Conservation (phyloP, 2,888 invertebrate species). For the Diploptera punctata region DNA sequence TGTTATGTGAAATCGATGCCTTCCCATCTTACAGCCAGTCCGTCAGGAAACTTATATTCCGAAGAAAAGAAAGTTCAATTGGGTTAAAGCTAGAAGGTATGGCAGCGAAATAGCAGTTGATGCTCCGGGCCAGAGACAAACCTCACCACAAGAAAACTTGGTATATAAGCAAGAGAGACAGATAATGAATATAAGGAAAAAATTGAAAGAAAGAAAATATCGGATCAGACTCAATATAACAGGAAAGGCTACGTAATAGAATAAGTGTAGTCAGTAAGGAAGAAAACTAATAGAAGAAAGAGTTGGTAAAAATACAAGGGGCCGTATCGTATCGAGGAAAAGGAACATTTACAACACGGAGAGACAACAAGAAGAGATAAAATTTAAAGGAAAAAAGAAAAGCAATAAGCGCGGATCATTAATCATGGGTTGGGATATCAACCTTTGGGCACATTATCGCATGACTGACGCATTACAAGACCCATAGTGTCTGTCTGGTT, state of each 20-base stretch:
- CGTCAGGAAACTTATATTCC: background rate
- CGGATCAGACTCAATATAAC: constrained; percentile 3
- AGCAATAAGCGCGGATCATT: too few relatives aligned
- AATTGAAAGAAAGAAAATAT: background rate
- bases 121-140: background rate
- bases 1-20: constrained; percentile 8
- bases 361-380: too few relatives aligned
- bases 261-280: background rate
- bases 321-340: too few relatives aligned
- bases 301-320: background rate
- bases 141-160: background rate
- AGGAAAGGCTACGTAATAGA: background rate
- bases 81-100: background rate
- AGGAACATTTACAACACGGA: too few relatives aligned
- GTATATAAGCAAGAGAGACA: background rate
- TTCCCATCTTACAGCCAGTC: background rate
- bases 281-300: background rate
- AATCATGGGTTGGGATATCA: too few relatives aligned
- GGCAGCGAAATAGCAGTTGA: background rate
- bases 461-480: too few relatives aligned
- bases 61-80: background rate
- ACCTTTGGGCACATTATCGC: too few relatives aligned
- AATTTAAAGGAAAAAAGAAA: too few relatives aligned
- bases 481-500: too few relatives aligned
- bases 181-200: background rate